Conservation (phyloP, 2,888 invertebrate genomes). For the Cyaniris semiargus region DNA sequence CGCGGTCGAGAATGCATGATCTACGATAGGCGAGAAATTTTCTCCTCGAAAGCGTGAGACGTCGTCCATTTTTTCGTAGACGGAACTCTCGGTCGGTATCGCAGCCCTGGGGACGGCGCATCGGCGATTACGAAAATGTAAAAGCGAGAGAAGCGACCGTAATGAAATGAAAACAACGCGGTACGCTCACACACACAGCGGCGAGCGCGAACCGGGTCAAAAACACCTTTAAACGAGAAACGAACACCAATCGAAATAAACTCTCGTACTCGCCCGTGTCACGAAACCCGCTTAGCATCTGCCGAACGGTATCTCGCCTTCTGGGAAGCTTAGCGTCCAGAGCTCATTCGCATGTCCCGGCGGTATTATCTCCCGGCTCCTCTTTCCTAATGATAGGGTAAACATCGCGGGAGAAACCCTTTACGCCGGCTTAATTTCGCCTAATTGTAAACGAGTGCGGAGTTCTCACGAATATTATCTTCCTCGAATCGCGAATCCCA, state of each 20-base stretch:
- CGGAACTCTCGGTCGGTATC: constrained; percentile 44
- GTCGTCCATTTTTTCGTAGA: constrained; percentile 34
- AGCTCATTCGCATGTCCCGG: constrained; percentile 76
- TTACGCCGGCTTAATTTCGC: constrained; percentile 69
- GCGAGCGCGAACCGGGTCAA: constrained; percentile 70
- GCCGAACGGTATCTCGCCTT: constrained; percentile 76
- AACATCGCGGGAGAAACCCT: constrained; percentile 66
- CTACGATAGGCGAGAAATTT: constrained; percentile 46
- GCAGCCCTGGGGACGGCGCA: constrained; percentile 68
- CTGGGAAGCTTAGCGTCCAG: constrained; percentile 75
- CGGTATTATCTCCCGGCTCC: constrained; percentile 66
- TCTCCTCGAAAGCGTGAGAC: constrained; percentile 39
- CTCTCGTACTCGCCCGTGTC: constrained; percentile 75
- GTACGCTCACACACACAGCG: constrained; percentile 61
- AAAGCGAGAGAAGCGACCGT: constrained; percentile 74
- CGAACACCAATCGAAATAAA: constrained; percentile 73
- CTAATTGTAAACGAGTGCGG: constrained; percentile 70
- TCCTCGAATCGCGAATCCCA: constrained; percentile 66
- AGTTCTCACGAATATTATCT: constrained; percentile 77
- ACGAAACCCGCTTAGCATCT: constrained; percentile 70
- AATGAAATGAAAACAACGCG: constrained; percentile 75
- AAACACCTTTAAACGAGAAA: constrained; percentile 76
- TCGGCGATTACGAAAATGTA: constrained; percentile 76
- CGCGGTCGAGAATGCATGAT: constrained; percentile 45
- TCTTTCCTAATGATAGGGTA: constrained; percentile 70